These are phyloP conservation scores for Stichodactyla helianthus DNA, from an alignment of 64 coral and sea anemone species.

Conservation along the genomic window DNA sequence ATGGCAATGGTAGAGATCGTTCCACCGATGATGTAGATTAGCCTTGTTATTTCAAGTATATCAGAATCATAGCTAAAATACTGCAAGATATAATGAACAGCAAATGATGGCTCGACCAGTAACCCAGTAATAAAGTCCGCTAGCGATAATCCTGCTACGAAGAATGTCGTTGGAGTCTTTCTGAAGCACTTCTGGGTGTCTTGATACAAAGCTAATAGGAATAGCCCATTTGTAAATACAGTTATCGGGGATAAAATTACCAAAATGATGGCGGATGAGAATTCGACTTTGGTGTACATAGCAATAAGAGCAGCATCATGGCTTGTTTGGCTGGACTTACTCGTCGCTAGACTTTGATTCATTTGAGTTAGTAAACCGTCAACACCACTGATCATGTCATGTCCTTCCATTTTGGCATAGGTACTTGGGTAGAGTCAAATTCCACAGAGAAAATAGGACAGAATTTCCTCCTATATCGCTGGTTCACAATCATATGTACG, in stretches of 20 bases:
- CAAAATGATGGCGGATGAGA: slow-evolving; percentile 16
- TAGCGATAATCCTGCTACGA: slow-evolving; percentile 41
- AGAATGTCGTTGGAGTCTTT: slow-evolving; percentile 35
- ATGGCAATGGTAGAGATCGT: slow-evolving; percentile 58
- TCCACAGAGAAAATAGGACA: too few species aligned
- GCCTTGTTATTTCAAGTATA: slow-evolving; percentile 2
- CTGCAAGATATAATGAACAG: neutral
- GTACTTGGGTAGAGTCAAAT: too few species aligned
- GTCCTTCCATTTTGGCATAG: too few species aligned
- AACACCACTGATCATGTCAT: neutral
- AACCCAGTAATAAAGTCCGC: slow-evolving; percentile 44
- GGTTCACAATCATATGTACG: too few species aligned
- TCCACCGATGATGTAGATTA: slow-evolving; percentile 28
- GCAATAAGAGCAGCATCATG: neutral
- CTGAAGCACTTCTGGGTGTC: slow-evolving; percentile 41
- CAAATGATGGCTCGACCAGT: slow-evolving; percentile 51
- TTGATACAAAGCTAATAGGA: slow-evolving; percentile 36
- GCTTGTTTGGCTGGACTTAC: neutral
- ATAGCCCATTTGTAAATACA: slow-evolving; percentile 26
- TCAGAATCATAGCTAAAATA: neutral
- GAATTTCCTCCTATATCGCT: too few species aligned
- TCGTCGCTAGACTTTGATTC: neutral
- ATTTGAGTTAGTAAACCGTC: neutral
- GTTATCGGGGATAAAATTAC: slow-evolving; percentile 32
- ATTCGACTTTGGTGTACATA: neutral